Evolutionary conservation across 2,888 invertebrate species (phyloP), one percentile per base, ranked within the genome.

Genomic region (Eristalinus aeneus): DNA sequence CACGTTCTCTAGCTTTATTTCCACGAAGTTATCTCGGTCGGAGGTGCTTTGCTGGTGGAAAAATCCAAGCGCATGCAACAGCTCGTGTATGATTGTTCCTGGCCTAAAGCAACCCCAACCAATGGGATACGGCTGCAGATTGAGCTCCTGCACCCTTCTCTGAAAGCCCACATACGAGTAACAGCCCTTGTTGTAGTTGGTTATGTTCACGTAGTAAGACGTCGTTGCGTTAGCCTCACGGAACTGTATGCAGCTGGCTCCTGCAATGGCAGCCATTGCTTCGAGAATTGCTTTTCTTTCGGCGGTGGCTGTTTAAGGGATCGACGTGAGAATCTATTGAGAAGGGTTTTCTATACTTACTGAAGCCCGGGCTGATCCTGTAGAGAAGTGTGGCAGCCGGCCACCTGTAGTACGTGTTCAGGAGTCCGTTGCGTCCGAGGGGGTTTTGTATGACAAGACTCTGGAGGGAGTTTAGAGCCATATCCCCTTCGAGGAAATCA

Each of bases 21-120:
- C 92, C 0, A 96, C 95, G 89, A 93, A 96, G 31, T 95, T 94
- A 90, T 97, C 96, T 0, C 97, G 93, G 90, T 97, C 96, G 4
- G 94, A 94, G 0, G 96, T 94, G 89, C 95, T 96, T 91, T 97
- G 97, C 90, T 97, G 96, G 90, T 97, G 97, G 90, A 95, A 94
- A 91, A 97, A 97, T 0, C 97, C 97, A 5, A 95, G 90, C 0
- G 95, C 95, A 89, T 97, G 97, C 90, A 97, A 94, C 74, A 97
- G 92, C 90, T 97, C 97, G 89, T 97, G 97, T 2, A 96, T 92
- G 0, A 96, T 94, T 0, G 96, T 97, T 1, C 91, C 92, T 32
- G 90, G 69, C 1, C 91, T 89, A 82, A 92, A 92, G 60, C 92
- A 93, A 0, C 92, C 92, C 1, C 20, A 9, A 8, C 90, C 90